Conservation (phyloP, 2,113 vertebrate genomes). For the Ellobius talpinus region DNA sequence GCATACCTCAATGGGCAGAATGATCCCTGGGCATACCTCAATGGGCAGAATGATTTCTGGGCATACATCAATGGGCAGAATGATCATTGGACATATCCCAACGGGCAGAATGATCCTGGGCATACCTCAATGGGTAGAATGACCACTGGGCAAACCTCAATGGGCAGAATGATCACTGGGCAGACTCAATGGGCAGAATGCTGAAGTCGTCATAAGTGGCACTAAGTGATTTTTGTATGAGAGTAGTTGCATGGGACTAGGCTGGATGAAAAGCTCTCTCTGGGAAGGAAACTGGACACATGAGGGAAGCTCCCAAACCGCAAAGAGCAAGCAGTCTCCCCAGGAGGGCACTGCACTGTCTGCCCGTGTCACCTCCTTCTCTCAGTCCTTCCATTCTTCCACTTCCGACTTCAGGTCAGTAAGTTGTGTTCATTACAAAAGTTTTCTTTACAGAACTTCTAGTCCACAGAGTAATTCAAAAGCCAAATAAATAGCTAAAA, state of each 20-base stretch:
- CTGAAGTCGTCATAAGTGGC: too few relatives aligned
- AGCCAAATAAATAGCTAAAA: conserved; percentile 63
- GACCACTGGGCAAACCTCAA: too few relatives aligned
- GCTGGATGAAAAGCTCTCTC: neutral
- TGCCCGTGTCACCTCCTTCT: neutral
- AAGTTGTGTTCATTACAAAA: neutral
- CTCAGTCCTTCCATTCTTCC: neutral
- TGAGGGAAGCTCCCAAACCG: neutral
- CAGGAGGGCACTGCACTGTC: neutral
- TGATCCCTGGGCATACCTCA: too few relatives aligned
- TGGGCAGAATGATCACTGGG: too few relatives aligned
- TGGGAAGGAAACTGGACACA: neutral
- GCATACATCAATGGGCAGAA: too few relatives aligned
- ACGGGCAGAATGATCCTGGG: too few relatives aligned
- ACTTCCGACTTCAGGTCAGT: neutral
- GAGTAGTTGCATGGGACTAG: neutral
- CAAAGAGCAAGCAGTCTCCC: neutral
- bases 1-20: too few relatives aligned
- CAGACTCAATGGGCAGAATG: too few relatives aligned
- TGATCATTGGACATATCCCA: too few relatives aligned
- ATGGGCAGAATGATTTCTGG: too few relatives aligned
- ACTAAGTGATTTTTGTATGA: neutral
- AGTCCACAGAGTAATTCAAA: conserved; percentile 51
- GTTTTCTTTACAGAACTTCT: conserved; percentile 50
- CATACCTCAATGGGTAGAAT: too few relatives aligned